Evolutionary conservation across 2,888 invertebrate species (phyloP), one percentile per base, ranked within the genome.

Genomic region (Phragmatobia fuliginosa): DNA sequence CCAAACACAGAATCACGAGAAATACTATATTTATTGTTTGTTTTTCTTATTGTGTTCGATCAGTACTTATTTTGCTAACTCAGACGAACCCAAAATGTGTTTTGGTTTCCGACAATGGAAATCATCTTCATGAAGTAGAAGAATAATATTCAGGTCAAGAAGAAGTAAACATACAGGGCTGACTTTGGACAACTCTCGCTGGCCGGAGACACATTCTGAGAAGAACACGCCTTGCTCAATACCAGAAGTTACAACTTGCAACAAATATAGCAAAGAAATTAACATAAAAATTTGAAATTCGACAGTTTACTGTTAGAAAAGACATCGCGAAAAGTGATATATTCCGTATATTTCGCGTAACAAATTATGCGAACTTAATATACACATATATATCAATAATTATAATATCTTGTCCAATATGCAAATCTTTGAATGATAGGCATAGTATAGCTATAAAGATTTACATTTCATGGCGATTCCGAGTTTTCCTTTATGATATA

Each of bases 401-500:
- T 32, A 38, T 33, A 32, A 56, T n/a, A n/a, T n/a, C 10, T 61
- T 38, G 21, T 61, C 56, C 25, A 61, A 65, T 63, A 68, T 68
- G 68, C 36, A 60, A 68, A 63, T 68, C 8, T n/a, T 16, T 31
- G 33, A 49, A 31, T 38, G 45, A 68, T 60, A 60, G 59, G 63
- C 60, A 38, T 41, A 62, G 67, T 61, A 62, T 58, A n/a, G 1
- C 41, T n/a, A 38, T 58, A 58, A 58, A 58, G 21, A 68, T 68
- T 68, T 32, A 41, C 41, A 68, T 62, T 16, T 68, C 31, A 58
- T 62, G 31, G 38, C 49, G n/a, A 25, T 52, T 67, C 36, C 21
- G 28, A 62, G 38, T 62, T 68, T 62, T 68, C 38, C 52, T 58
- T 16, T 68, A 58, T 56, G 45, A 52, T 52, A 36, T 52, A 66